phyloP scores from a whole-genome alignment of 2,797 vertebrate genomes.

The Lates japonicus region DNA sequence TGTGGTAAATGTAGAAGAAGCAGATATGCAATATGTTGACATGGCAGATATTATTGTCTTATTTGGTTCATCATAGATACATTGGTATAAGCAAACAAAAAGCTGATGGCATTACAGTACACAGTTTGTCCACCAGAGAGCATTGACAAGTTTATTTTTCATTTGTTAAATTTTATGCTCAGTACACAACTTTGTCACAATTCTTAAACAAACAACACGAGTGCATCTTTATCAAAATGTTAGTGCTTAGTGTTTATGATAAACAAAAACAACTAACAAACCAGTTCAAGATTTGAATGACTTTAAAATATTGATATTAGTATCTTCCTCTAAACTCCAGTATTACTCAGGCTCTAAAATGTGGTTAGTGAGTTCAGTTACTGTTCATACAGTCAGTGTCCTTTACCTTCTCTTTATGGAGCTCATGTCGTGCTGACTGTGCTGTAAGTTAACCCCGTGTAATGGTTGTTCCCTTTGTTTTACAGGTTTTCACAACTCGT shows the following conservation, averaged over 20 bases:
- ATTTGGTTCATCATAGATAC: neutral
- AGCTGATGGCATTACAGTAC: neutral
- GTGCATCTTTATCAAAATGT: neutral
- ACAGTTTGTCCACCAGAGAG: constrained; percentile 12
- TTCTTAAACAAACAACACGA: neutral
- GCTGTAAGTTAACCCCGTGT: constrained; percentile 16
- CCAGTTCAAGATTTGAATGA: neutral
- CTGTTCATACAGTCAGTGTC: neutral
- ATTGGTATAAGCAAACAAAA: neutral
- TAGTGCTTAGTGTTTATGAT: neutral
- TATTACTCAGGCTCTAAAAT: neutral
- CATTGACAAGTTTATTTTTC: neutral
- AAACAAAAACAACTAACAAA: neutral
- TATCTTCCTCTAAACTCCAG: neutral
- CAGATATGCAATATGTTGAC: neutral
- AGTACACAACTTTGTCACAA: too few relatives aligned
- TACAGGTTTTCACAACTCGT: constrained; percentile 55
- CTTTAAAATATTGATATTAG: neutral
- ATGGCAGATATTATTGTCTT: neutral
- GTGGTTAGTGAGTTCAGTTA: neutral
- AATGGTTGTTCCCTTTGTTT: constrained; percentile 58
- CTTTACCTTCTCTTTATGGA: constrained; percentile 21
- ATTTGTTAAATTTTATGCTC: neutral
- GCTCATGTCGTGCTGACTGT: constrained; percentile 46
- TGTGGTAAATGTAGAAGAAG: neutral